Conservation (phyloP, 35 echinoderm and acorn worm genomes). For the Chiridota heheva region DNA sequence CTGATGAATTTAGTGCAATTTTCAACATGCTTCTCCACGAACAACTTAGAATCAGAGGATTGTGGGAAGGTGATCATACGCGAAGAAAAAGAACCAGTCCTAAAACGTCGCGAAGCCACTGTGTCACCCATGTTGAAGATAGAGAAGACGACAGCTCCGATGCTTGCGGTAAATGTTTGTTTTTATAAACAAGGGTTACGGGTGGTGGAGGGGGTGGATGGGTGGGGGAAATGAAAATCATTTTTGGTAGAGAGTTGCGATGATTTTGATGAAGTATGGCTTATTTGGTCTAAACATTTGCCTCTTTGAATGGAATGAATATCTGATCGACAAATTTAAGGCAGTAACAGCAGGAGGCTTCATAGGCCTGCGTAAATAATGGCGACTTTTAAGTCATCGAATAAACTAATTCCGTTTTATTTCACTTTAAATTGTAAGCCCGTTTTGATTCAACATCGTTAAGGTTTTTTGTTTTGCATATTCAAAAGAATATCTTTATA, state of each 20-base stretch:
- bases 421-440: too few relatives aligned
- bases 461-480: too few relatives aligned
- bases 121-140: background rate
- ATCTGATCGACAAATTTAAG: too few relatives aligned
- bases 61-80: slow-evolving; percentile 81
- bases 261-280: too few relatives aligned
- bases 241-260: background rate
- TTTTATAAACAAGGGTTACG: background rate
- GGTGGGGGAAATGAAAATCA: background rate
- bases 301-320: too few relatives aligned
- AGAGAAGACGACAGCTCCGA: background rate
- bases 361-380: too few relatives aligned
- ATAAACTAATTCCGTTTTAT: too few relatives aligned
- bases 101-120: background rate
- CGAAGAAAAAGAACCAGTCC: slow-evolving; percentile 5
- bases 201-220: background rate
- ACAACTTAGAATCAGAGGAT: slow-evolving; percentile 42
- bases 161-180: background rate
- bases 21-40: slow-evolving; percentile 84
- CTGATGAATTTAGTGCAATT: slow-evolving; percentile 79
- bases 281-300: too few relatives aligned
- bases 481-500: too few relatives aligned
- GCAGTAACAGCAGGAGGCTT: too few relatives aligned
- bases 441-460: too few relatives aligned
- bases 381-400: too few relatives aligned